phyloP scores from a whole-genome alignment of 2,888 invertebrate species.

The Oithona nana region DNA sequence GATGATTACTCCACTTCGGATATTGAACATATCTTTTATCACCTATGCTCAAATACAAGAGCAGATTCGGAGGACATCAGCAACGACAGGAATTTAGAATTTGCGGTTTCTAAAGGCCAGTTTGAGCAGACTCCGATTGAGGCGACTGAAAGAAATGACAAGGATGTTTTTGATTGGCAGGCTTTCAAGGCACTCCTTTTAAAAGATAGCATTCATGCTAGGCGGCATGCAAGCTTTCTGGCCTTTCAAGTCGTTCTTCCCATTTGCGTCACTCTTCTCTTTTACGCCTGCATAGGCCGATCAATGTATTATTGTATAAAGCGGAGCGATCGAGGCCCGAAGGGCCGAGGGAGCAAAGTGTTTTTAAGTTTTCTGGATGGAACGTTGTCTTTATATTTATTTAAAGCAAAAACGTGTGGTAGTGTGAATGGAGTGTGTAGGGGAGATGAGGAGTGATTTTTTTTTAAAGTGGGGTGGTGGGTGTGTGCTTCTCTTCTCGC shows the following conservation, averaged over 20 bases:
- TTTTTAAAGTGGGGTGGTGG: too few relatives aligned
- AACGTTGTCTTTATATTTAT: neutral
- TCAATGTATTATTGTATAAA: neutral
- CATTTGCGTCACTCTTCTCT: neutral
- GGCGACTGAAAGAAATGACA: neutral
- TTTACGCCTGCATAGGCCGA: neutral
- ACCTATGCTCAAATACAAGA: neutral
- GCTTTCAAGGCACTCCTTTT: neutral
- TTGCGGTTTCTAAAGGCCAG: neutral
- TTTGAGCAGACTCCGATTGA: neutral
- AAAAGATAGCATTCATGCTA: neutral
- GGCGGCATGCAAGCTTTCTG: neutral
- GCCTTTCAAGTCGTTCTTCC: neutral
- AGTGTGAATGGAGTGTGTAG: too few relatives aligned
- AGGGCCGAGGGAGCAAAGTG: too few relatives aligned
- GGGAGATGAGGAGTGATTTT: too few relatives aligned
- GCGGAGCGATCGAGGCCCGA: too few relatives aligned
- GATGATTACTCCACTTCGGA: neutral
- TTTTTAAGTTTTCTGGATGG: neutral
- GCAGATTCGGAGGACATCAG: too few relatives aligned
- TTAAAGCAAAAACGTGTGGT: too few relatives aligned
- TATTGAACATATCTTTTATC: neutral
- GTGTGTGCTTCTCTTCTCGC: too few relatives aligned
- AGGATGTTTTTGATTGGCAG: neutral
- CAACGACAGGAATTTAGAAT: neutral